Percentiles rank a stretch among this genome's conserved stretches.
phyloP scores from a whole-genome alignment of 2,888 invertebrate species.

The Tipula unca region DNA sequence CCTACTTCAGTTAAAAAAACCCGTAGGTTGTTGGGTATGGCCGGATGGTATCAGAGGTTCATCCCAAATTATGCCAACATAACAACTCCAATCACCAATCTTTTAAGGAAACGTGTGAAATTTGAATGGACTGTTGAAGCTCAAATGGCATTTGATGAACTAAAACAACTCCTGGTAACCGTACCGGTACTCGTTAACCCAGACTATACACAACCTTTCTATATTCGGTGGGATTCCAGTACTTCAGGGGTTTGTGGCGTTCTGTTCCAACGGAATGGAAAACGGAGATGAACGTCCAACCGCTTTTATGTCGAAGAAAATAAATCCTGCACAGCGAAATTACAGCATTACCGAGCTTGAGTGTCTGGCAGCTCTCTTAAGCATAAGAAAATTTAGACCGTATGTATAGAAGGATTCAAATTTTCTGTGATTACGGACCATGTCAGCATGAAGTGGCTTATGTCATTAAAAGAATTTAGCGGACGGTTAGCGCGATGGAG shows the following conservation, averaged over 20 bases:
- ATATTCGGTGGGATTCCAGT: background rate
- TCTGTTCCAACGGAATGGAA: background rate
- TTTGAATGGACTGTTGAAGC: background rate
- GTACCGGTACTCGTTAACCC: background rate
- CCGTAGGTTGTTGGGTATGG: background rate
- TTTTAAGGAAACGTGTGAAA: background rate
- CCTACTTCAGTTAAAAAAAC: background rate
- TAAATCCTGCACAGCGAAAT: too few relatives aligned
- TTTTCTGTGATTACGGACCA: background rate
- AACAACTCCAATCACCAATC: background rate
- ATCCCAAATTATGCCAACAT: background rate
- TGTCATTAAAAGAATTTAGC: background rate
- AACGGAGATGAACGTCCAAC: background rate
- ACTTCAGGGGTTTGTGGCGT: background rate
- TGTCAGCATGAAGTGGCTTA: background rate
- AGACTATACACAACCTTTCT: background rate
- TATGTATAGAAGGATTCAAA: too few relatives aligned
- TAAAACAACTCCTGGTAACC: background rate
- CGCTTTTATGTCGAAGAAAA: background rate
- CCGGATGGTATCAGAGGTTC: background rate
- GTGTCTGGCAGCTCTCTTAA: too few relatives aligned
- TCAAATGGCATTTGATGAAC: background rate
- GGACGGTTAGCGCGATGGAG: background rate
- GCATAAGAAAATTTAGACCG: too few relatives aligned
- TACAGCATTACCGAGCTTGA: too few relatives aligned